These are phyloP conservation scores for Falco peregrinus DNA, from an alignment of 2,797 vertebrate species.

Conservation along the genomic window DNA sequence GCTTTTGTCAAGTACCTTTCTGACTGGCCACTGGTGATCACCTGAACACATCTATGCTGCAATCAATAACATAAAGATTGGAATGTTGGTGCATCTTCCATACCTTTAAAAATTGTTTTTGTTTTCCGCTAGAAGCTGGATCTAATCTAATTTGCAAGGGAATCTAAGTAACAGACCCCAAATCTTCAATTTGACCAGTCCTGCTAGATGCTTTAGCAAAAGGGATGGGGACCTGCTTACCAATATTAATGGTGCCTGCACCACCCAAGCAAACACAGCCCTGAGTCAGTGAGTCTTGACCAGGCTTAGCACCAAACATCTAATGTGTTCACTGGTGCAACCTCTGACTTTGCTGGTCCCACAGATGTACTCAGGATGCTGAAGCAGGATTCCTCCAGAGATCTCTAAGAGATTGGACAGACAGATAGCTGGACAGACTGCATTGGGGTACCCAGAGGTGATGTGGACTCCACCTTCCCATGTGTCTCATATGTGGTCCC, in stretches of 20 bases:
- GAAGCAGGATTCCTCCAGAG: not conserved
- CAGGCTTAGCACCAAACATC: not conserved
- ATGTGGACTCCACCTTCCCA: not conserved
- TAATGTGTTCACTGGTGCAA: not conserved
- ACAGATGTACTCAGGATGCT: not conserved
- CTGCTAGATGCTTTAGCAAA: not conserved
- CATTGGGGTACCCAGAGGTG: fast-evolving
- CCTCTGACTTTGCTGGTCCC: not conserved
- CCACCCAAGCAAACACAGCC: not conserved
- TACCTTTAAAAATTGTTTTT: not conserved
- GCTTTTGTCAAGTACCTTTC: not conserved
- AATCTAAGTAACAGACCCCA: not conserved
- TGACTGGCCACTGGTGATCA: not conserved
- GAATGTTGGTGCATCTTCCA: not conserved
- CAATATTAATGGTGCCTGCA: not conserved
- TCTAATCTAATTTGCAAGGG: not conserved
- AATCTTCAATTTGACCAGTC: not conserved
- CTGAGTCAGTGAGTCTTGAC: not conserved
- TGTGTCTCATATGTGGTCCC: not conserved
- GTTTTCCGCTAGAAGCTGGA: not conserved
- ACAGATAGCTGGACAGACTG: not conserved
- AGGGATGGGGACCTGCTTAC: not conserved
- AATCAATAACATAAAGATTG: not conserved
- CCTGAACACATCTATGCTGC: not conserved
- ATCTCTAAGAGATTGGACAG: not conserved